Evolutionary conservation across 2,888 invertebrate species (phyloP), one percentile per base, ranked within the genome.

Genomic region (Agonopterix subpropinquella): DNA sequence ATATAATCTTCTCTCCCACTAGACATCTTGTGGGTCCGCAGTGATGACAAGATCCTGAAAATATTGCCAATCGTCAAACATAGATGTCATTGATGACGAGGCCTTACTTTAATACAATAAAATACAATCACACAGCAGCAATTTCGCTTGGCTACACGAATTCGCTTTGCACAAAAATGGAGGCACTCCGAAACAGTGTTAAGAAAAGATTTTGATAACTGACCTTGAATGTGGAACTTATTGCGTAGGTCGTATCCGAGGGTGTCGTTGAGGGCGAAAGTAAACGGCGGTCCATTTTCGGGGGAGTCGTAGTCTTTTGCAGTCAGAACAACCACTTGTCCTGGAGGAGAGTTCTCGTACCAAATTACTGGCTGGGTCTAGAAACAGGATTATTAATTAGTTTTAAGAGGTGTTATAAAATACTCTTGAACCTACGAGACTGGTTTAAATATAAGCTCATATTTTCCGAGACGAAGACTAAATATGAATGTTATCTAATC

Each of bases 281-380:
- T 90, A 80, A 97, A 98, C 0, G 97, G 97, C 0, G 95, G 93
- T 0, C 97, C 97, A 68, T 97, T 97, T 58, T 92, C 91, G 0
- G 92, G 90, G 3, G 94, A 93, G 62, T 96, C 96, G 71, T 93
- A 92, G 76, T 96, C 96, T 43, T 92, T 92, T 0, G 96, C 96
- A 8, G 90, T 91, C 43, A 96, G 78, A 45, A 89, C 90, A 9
- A 93, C 93, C 52, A 93, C 92, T 52, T 90, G 89, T 0, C 93
- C 94, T 0, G 93, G 92, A 1, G 86, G 82, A 57, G 92, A 91
- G 68, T 95, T 95, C 83, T 97, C 96, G 61, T 91, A 90, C 96
- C 96, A 96, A 35, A 96, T 92, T 0, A 96, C 94, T 0, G 94
- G 94, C 75, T 94, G 92, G 3, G 91, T 90, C 92, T 91, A 75